A percentile compares a stretch with the other conserved stretches of the same genome.
Conservation (phyloP, 2,888 invertebrate genomes). For the Dicranocentrus wangi region DNA sequence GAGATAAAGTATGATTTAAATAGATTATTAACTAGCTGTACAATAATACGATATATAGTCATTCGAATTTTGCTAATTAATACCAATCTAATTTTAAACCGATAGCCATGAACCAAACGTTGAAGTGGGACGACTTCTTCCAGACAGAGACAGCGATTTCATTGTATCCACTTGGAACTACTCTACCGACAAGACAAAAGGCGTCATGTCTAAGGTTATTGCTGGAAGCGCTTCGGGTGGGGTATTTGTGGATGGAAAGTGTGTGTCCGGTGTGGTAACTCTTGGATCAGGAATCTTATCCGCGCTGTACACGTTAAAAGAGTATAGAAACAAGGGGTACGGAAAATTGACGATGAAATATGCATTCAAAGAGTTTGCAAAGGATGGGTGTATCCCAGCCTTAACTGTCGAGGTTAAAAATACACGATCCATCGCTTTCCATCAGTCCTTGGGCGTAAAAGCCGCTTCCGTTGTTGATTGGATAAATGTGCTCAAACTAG, state of each 20-base stretch:
- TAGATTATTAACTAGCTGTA: too few species aligned
- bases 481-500: slow-evolving; percentile 19
- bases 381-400: slow-evolving; percentile 47
- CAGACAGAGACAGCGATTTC: slow-evolving; percentile 34
- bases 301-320: slow-evolving; percentile 40
- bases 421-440: slow-evolving; percentile 34
- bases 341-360: slow-evolving; percentile 48
- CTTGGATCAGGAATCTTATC: slow-evolving; percentile 34
- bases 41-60: too few species aligned
- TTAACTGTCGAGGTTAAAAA: slow-evolving; percentile 42
- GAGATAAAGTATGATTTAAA: slow-evolving; percentile 10
- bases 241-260: slow-evolving; percentile 43
- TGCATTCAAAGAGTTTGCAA: slow-evolving; percentile 42
- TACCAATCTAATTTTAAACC: too few species aligned
- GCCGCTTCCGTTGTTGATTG: slow-evolving; percentile 37
- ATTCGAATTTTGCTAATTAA: too few species aligned
- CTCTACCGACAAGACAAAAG: background rate
- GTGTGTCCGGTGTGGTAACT: slow-evolving; percentile 37
- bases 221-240: slow-evolving; percentile 35
- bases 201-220: slow-evolving; percentile 16
- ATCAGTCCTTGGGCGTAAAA: slow-evolving; percentile 45
- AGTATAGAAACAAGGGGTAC: slow-evolving; percentile 40
- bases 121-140: slow-evolving; percentile 23
- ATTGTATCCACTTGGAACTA: slow-evolving; percentile 52
- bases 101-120: background rate